Base-by-base conservation (phyloP, 2,888 invertebrate genomes). In the Cataglyphis rosenhaueri region DNA sequence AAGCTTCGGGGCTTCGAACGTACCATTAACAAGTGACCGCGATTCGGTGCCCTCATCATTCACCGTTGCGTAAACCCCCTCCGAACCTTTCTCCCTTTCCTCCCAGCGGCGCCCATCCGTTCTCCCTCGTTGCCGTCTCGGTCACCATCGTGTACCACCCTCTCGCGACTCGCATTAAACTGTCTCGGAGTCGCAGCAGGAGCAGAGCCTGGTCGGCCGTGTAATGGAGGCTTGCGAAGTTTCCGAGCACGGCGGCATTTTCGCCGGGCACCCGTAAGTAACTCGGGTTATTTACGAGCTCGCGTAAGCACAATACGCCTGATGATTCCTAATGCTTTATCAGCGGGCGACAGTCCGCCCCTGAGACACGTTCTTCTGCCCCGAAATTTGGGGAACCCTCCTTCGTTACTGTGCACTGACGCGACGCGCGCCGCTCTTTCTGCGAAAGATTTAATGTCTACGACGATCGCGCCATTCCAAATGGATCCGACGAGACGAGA, bases 251-350 rank as follows among this genome's bases (percentile, higher is more conserved):
- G 64, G 52, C 70, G 55, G 83, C 62, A 85, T 78, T 85, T 82
- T 84, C 78, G 73, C 70, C 84, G 52, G 59, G 71, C 59, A 83
- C 71, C 79, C 76, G 75, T 84, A 85, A 86, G 82, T 73, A 86
- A 84, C 84, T 52, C 71, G 55, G 68, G 85, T 84, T 86, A 86
- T 86, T 86, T 86, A 86, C 84, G 86, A 86, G 86, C 70, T 52
- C 71, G 84, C 81, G 86, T 86, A 86, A 85, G 85, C 87, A 85
- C 82, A 85, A 86, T 83, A 83, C 76, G 76, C 75, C 84, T 83
- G 84, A 87, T 83, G 81, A 86, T 84, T 84, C 81, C 79, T 71
- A 81, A 82, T 75, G 84, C 84, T 86, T 87, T 87, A 87, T 86
- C 87, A 87, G 86, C 81, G 62, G 68, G 70, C 86, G 84, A 83